These are phyloP conservation scores for Halisarca cf. caerulea DNA, from an alignment of 37 sponge, comb jelly and placozoan genomes.

Conservation along the genomic window DNA sequence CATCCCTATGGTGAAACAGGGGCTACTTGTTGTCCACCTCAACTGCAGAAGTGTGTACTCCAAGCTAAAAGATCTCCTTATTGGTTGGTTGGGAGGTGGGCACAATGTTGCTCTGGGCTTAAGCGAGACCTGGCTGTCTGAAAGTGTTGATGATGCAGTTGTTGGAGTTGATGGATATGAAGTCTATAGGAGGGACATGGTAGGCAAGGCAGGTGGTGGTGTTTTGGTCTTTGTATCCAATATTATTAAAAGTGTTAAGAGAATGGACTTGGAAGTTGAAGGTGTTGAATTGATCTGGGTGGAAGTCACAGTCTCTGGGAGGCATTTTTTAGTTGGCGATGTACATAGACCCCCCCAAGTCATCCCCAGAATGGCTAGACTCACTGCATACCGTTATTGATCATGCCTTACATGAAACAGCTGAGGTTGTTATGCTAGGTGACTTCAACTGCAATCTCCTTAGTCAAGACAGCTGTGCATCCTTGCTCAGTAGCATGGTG, in stretches of 20 bases:
- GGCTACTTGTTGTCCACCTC: not conserved
- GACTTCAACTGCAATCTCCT: not conserved
- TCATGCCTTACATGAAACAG: not conserved
- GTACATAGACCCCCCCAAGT: not conserved
- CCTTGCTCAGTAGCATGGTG: not conserved
- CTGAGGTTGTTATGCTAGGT: not conserved
- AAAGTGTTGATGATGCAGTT: not conserved
- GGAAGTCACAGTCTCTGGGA: not conserved
- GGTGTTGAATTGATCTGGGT: too few species aligned
- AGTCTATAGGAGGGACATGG: not conserved
- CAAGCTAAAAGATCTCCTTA: not conserved
- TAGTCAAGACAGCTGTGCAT: not conserved
- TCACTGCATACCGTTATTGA: not conserved
- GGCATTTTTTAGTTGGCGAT: not conserved
- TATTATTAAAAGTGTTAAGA: too few species aligned
- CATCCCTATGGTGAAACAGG: not conserved
- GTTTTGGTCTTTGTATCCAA: too few species aligned
- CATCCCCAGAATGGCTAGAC: not conserved
- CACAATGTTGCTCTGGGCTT: not conserved
- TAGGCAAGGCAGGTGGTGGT: not conserved
- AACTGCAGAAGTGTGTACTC: not conserved
- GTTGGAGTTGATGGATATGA: not conserved
- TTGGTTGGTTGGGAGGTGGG: not conserved
- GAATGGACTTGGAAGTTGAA: too few species aligned
- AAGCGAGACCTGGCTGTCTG: not conserved